Base-by-base conservation (phyloP, 1,140 invertebrate species). In the Diachasma alloeum region DNA sequence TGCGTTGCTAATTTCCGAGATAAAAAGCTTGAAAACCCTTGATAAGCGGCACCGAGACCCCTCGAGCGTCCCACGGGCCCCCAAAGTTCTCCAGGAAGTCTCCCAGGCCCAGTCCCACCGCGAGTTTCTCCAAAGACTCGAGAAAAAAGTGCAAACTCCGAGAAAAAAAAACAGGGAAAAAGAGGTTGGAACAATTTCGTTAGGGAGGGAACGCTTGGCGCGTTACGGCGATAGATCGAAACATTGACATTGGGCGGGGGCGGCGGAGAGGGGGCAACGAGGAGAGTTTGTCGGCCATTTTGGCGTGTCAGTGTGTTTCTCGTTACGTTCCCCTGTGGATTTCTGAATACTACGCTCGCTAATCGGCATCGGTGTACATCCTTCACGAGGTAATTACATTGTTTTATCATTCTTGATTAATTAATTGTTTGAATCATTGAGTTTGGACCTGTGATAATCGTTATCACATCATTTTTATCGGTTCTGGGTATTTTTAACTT, bases 311-410 rank as follows among this genome's bases (percentile, higher is more conserved):
- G 66, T 68, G 84, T 86, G 53, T 44, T 86, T 82, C 82, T 80
- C 79, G 79, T 85, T 85, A 19, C 39, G 39, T 42, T 42, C 15
- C 15, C 66, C 31, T 68, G 66, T 68, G n/a, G 59, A 5, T 31
- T 66, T 39, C n/a, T 84, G 81, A 85, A 83, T 82, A 80, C 48
- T 82, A 82, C 75, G 67, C 79, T 78, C 11, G 9, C 36, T 37
- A 68, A 53, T 17, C 83, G 77, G 82, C 81, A 88, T 86, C 85
- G 82, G 83, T 81, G 80, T 83, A 83, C 86, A 87, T 86, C 83
- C 81, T 82, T 87, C 82, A 81, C 73, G 81, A 87, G 86, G 86
- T 87, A 86, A 86, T 80, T 46, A 36, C 63, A 75, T 67, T 67
- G 13, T 39, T 31, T 19, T 48, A 67, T 68, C 17, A 37, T 10